Base-by-base conservation (phyloP, 2,888 invertebrate species). In the Phania funesta region DNA sequence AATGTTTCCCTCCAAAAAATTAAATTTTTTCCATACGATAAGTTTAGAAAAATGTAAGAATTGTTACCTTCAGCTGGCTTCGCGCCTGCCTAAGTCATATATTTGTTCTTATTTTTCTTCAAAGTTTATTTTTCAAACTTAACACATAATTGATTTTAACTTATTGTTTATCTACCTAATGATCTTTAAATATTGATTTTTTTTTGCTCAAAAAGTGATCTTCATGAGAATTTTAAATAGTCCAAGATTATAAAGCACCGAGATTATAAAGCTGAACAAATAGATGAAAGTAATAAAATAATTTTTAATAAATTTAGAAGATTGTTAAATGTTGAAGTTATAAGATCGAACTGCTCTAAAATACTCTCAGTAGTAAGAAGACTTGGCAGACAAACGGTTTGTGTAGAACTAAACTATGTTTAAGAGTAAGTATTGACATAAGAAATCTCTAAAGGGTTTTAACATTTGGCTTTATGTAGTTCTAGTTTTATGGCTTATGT, bases 121-220 rank as follows among this genome's bases (percentile, higher is more conserved):
- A n/a, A n/a, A n/a, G 32, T 32, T 32, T 32, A 62, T 35, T 65
- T 38, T n/a, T n/a, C n/a, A n/a, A n/a, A n/a, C n/a, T n/a, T n/a
- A n/a, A 9, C 11, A 50, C 22, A 13, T 13, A 11, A 22, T 50
- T 24, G 3, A 9, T 18, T 44, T 46, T 18, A 8, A 22, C 7
- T 18, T 20, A 26, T 20, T 50, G 70, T 78, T 78, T 78, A 65
- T 71, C 50, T 78, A 58, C 32, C 71, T 71, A 78, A 78, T 78
- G 71, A 58, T 24, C 22, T 44, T 24, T 32, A 67, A 73, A 78
- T 71, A 71, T 71, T 71, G 48, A 38, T 54, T n/a, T n/a, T n/a
- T n/a, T n/a, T n/a, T n/a, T n/a, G n/a, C n/a, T n/a, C n/a, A n/a
- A n/a, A n/a, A n/a, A n/a, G n/a, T n/a, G n/a, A n/a, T n/a, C n/a